These are phyloP conservation scores for Acanthosepion lycidas DNA, from an alignment of 2,888 invertebrate genomes.

Conservation along the genomic window DNA sequence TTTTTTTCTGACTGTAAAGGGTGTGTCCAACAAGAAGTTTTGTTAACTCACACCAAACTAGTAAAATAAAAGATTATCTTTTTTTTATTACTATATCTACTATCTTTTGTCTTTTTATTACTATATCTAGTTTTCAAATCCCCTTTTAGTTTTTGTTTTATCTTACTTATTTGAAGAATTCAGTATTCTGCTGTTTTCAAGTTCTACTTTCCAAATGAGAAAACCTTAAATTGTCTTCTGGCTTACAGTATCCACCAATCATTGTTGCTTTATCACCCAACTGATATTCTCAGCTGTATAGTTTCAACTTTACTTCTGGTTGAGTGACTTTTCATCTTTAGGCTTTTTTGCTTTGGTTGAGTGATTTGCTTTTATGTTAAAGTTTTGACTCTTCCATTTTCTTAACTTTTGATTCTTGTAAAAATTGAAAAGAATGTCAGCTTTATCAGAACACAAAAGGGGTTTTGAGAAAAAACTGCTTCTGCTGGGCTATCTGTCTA, in stretches of 20 bases:
- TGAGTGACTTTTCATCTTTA: background rate
- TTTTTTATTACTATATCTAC: background rate
- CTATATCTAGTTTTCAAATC: background rate
- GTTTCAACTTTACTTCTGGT: background rate
- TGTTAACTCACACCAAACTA: too few relatives aligned
- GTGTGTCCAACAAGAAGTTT: too few relatives aligned
- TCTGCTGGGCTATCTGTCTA: background rate
- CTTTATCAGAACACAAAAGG: background rate
- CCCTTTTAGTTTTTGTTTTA: too few relatives aligned
- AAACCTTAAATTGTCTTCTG: background rate
- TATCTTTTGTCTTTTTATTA: too few relatives aligned
- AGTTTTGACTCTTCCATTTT: background rate
- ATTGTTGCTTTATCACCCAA: background rate
- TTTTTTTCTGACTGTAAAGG: too few relatives aligned
- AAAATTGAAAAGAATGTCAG: background rate
- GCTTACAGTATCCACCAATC: background rate
- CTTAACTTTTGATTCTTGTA: background rate
- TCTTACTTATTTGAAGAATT: too few relatives aligned
- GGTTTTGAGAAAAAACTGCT: background rate
- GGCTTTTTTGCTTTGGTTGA: background rate
- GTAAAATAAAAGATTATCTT: too few relatives aligned
- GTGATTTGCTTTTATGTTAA: too few relatives aligned
- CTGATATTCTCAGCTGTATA: background rate
- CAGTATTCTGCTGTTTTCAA: background rate
- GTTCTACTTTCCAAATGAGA: background rate